Conservation (phyloP, 1,140 invertebrate species). For the Orius insidiosus region DNA sequence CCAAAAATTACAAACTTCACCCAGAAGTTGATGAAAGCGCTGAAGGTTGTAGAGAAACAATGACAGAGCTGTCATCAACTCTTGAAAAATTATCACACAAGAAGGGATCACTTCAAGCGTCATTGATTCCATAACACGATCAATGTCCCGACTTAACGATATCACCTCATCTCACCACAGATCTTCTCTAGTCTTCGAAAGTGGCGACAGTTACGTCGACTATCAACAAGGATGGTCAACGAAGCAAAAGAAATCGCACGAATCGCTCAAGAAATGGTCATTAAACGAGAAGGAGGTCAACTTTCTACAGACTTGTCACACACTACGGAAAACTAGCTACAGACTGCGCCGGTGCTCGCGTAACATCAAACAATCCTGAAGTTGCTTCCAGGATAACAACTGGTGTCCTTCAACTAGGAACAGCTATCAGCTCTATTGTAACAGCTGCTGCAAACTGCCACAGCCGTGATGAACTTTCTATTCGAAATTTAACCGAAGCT, state of each 20-base stretch:
- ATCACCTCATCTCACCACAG: conserved; percentile 28
- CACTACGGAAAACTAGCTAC: conserved; percentile 72
- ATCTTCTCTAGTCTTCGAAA: conserved; percentile 15
- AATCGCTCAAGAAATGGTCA: conserved; percentile 79
- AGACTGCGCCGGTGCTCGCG: conserved; percentile 77
- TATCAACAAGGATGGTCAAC: conserved; percentile 95
- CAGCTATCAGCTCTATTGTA: conserved; percentile 54
- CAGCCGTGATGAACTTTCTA: conserved; percentile 46
- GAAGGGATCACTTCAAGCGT: conserved; percentile 70
- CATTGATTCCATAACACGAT: conserved; percentile 75
- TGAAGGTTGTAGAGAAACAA: conserved; percentile 56
- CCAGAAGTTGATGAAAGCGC: conserved; percentile 68
- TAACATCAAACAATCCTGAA: conserved; percentile 66
- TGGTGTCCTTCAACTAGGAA: conserved; percentile 70
- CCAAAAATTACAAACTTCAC: conserved; percentile 62
- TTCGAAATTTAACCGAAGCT: conserved; percentile 65
- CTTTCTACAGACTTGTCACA: conserved; percentile 67
- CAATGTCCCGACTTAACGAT: conserved; percentile 64
- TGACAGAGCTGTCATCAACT: conserved; percentile 63
- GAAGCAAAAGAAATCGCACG: conserved; percentile 85
- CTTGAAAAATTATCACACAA: conserved; percentile 73
- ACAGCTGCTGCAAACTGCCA: conserved; percentile 64
- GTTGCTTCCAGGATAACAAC: conserved; percentile 39
- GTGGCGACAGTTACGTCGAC: conserved; percentile 65
- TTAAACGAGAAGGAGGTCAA: conserved; percentile 53